These are phyloP conservation scores for Papilio dardanus DNA, from an alignment of 1,140 invertebrate genomes.

Conservation along the genomic window DNA sequence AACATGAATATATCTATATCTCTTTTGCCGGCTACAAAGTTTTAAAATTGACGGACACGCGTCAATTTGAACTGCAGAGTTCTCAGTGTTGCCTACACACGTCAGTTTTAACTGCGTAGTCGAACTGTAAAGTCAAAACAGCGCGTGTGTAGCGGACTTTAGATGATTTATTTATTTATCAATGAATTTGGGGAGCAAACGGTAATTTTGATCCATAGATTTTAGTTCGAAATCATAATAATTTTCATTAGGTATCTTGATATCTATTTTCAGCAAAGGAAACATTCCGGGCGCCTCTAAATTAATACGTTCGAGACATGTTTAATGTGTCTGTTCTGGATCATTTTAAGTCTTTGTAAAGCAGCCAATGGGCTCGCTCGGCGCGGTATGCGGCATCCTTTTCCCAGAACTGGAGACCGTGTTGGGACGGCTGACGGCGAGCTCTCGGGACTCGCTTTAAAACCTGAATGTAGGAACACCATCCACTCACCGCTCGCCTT, in stretches of 20 bases:
- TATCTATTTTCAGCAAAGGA: background rate
- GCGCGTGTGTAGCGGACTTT: no score
- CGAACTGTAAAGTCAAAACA: no score
- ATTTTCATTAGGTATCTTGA: background rate
- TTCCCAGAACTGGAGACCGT: conserved; percentile 69
- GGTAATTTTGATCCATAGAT: no score
- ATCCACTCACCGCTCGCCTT: conserved; percentile 30
- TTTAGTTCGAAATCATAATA: no score
- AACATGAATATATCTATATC: no score
- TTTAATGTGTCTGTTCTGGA: conserved; percentile 46
- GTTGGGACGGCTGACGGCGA: conserved; percentile 48
- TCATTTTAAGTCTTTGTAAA: conserved; percentile 50
- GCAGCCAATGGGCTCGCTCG: conserved; percentile 60
- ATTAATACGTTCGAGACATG: background rate
- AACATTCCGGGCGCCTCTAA: background rate
- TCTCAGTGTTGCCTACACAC: no score
- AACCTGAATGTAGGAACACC: conserved; percentile 38
- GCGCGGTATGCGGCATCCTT: conserved; percentile 77
- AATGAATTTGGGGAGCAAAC: no score
- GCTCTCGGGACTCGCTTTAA: conserved; percentile 41
- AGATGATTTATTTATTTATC: no score
- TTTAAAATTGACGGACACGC: no score
- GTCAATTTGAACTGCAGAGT: no score
- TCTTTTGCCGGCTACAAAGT: no score
- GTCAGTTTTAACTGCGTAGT: no score